Conservation (phyloP, 1,140 invertebrate species). For the Penaeus chinensis region DNA sequence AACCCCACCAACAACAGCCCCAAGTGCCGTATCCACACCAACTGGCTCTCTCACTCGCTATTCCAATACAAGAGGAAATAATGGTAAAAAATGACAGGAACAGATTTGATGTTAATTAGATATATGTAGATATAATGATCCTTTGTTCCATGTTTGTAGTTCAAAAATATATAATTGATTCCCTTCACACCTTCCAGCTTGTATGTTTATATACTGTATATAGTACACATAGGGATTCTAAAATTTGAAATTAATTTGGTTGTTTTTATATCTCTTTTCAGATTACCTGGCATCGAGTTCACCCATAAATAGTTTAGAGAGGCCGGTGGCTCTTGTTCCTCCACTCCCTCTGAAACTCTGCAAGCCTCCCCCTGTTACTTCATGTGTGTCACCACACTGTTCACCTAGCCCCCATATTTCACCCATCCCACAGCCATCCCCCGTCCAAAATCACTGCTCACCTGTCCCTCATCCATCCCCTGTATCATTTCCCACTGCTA, state of each 20-base stretch:
- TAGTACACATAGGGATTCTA: no score
- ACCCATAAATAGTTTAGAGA: conserved; percentile 32
- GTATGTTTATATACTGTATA: no score
- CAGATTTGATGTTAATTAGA: no score
- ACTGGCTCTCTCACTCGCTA: conserved; percentile 39
- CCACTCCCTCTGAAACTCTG: conserved; percentile 40
- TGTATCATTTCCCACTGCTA: conserved; percentile 21
- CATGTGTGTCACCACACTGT: neutral
- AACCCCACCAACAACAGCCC: conserved; percentile 36
- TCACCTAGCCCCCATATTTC: conserved; percentile 16
- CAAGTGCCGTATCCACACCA: conserved; percentile 38
- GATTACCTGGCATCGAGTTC: conserved; percentile 47
- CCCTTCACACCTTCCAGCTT: no score
- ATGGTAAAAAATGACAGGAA: conserved; percentile 2
- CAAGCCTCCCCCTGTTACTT: conserved; percentile 1
- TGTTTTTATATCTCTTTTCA: conserved; percentile 17
- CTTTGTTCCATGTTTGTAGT: no score
- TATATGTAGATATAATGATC: no score
- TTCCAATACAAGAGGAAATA: conserved; percentile 21
- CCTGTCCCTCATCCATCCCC: conserved; percentile 17
- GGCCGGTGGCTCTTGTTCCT: conserved; percentile 14
- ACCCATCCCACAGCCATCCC: conserved; percentile 43
- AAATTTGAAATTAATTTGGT: neutral
- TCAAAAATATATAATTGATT: no score
- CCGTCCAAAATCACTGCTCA: conserved; percentile 23